phyloP scores from a whole-genome alignment of 2,113 vertebrate species.

The Otis tarda region DNA sequence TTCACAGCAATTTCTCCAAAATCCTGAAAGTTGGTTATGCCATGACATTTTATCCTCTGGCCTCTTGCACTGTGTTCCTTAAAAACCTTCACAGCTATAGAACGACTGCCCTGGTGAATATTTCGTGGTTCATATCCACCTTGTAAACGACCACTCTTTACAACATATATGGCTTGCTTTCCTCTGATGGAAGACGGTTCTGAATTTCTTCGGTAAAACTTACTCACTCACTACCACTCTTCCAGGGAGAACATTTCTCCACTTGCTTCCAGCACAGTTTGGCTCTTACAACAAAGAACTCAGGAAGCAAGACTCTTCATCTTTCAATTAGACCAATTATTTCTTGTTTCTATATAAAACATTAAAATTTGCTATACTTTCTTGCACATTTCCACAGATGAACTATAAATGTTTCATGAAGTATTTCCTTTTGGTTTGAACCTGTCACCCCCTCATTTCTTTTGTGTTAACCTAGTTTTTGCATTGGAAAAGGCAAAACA shows the following conservation, averaged over 20 bases:
- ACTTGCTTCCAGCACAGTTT: background rate
- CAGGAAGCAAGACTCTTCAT: constrained; percentile 11
- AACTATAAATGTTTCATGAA: background rate
- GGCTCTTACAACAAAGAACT: background rate
- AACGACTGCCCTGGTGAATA: background rate
- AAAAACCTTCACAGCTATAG: background rate
- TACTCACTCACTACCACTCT: background rate
- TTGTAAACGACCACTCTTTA: background rate
- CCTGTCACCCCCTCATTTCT: background rate
- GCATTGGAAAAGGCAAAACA: background rate
- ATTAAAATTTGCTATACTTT: background rate
- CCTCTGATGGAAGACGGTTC: background rate
- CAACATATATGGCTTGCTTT: background rate
- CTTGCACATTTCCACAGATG: background rate
- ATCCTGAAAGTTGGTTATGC: background rate
- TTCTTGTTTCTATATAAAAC: background rate
- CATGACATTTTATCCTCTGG: background rate
- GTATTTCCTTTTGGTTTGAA: background rate
- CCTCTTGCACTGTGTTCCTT: background rate
- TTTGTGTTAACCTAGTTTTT: background rate
- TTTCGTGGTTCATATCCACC: background rate
- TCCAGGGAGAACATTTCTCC: background rate
- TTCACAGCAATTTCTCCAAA: background rate
- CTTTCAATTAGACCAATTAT: constrained; percentile 18
- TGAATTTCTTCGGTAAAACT: background rate